phyloP scores from a whole-genome alignment of 2,888 invertebrate species.

The Drosophila mimetica region DNA sequence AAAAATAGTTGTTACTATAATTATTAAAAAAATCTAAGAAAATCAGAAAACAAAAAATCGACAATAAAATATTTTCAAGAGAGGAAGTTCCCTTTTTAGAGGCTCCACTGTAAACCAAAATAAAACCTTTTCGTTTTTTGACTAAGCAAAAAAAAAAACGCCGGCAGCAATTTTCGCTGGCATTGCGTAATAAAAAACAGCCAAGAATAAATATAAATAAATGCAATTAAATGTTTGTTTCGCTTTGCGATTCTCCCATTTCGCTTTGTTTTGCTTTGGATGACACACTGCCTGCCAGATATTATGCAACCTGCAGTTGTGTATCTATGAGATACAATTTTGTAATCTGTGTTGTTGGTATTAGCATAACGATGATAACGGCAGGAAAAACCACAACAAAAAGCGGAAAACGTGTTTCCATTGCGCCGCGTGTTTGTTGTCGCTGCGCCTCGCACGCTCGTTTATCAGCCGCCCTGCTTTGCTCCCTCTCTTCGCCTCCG shows the following conservation, averaged over 20 bases:
- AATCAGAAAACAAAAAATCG: too few species aligned
- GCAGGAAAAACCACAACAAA: conserved; percentile 30
- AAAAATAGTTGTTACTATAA: too few species aligned
- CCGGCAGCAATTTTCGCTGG: conserved; percentile 27
- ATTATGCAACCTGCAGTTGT: conserved; percentile 62
- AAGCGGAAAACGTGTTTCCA: conserved; percentile 57
- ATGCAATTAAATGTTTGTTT: conserved; percentile 19
- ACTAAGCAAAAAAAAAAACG: background rate
- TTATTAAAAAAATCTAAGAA: background rate
- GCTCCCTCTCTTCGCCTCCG: conserved; percentile 32
- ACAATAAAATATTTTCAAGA: background rate
- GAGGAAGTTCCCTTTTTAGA: background rate
- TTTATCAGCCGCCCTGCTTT: conserved; percentile 58
- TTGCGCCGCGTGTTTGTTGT: conserved; percentile 30
- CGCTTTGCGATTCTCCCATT: conserved; percentile 13
- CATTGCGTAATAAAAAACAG: conserved; percentile 60
- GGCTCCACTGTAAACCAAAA: background rate
- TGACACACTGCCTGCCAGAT: conserved; percentile 38
- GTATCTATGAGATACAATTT: conserved; percentile 41
- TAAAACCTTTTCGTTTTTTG: background rate
- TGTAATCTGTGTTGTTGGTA: conserved; percentile 11
- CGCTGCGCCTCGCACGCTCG: conserved; percentile 22
- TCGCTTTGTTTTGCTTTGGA: conserved; percentile 51
- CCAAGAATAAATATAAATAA: conserved; percentile 26
- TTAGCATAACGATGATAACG: conserved; percentile 34